Base-by-base conservation (phyloP, 1,140 invertebrate genomes). In the Cardiocondyla obscurior region DNA sequence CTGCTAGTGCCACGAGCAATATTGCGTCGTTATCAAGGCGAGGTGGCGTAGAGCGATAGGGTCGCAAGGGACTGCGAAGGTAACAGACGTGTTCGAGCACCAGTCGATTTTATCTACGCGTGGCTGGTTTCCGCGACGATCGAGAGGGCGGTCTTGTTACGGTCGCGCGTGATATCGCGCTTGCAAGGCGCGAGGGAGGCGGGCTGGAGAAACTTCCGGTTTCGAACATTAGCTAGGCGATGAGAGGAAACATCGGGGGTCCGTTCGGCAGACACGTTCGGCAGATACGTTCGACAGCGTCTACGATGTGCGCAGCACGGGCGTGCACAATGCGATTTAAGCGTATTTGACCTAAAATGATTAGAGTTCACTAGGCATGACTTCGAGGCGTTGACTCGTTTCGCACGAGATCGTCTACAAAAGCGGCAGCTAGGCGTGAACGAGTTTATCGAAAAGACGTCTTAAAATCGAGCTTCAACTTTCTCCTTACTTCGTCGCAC, bases 261-360 rank as follows among this genome's bases (percentile, higher is more conserved):
- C 39, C 25, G 30, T 51, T 28, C n/a, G 30, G 58, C 22, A 42
- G 39, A 28, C n/a, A n/a, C n/a, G n/a, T n/a, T n/a, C n/a, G n/a
- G n/a, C n/a, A n/a, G n/a, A n/a, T n/a, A n/a, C n/a, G n/a, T n/a
- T n/a, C n/a, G n/a, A n/a, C n/a, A n/a, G n/a, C 60, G n/a, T 25
- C 16, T 7, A 58, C 8, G 53, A 58, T 60, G 12, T n/a, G 42
- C 73, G 14, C 73, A 30, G 65, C 65, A 39, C 36, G 60, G n/a
- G n/a, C n/a, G n/a, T n/a, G 42, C 73, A 19, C 73, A 30, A 77
- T 77, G 55, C 36, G 60, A 77, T 28, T 67, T 57, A 64, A 65
- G 16, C 12, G 22, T 10, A 42, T 67, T 67, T 33, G 60, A 33
- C 14, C 28, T 25, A 42, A 33, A 36, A 49, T 36, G 14, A 77